A percentile compares a stretch with the other conserved stretches of the same genome.
Evolutionary conservation across 2,888 invertebrate genomes (phyloP).

Genomic region (Biston betularia): DNA sequence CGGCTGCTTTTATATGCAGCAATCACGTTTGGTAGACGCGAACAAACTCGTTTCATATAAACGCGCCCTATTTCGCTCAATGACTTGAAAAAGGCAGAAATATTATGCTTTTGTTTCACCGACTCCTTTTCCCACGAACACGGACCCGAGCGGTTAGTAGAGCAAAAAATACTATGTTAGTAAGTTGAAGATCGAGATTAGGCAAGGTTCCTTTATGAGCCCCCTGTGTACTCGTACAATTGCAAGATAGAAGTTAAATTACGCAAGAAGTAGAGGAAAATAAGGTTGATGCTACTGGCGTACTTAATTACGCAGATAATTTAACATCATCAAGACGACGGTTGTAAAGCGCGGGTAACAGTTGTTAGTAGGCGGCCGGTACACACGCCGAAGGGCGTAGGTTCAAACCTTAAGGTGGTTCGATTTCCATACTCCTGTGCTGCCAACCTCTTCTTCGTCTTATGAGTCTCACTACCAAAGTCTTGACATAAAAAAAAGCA

Average conservation of each 20-base stretch:
- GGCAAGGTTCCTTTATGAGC: conserved; percentile 20
- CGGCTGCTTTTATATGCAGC: too few species aligned
- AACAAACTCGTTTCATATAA: not conserved
- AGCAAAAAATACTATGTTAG: conserved; percentile 25
- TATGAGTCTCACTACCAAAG: too few species aligned
- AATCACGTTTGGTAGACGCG: too few species aligned
- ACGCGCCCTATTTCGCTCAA: not conserved
- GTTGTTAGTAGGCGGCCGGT: too few species aligned
- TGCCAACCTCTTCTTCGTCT: too few species aligned
- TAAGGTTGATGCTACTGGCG: not conserved
- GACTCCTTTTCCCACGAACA: conserved; percentile 39
- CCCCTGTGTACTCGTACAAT: conserved; percentile 17
- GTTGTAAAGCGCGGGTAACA: too few species aligned
- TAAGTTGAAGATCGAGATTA: conserved; percentile 24
- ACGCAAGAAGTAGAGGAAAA: conserved; percentile 11
- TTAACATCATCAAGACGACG: too few species aligned
- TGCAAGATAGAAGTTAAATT: conserved; percentile 11
- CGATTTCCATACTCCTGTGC: too few species aligned
- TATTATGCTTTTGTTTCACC: conserved; percentile 46
- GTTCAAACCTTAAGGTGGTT: too few species aligned
- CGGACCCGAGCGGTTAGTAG: not conserved
- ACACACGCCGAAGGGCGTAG: too few species aligned
- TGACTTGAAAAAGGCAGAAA: conserved; percentile 45
- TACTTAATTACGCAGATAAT: not conserved
- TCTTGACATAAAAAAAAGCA: too few species aligned